Percentiles rank a stretch among this genome's conserved stretches.
phyloP scores from a whole-genome alignment of 2,888 invertebrate genomes.

The Noctua pronuba region DNA sequence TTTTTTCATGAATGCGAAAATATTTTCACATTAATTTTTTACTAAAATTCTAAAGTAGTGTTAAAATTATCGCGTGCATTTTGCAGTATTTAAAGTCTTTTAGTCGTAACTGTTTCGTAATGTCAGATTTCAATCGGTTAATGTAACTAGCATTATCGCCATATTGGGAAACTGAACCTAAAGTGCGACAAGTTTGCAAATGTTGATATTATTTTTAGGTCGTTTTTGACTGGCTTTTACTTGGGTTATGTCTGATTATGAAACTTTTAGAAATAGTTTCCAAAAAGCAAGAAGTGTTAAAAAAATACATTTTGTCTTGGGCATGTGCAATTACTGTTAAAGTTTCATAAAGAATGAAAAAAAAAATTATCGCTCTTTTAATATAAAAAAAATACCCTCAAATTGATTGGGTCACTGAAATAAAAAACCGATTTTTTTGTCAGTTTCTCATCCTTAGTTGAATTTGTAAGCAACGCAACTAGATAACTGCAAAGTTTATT shows the following conservation, averaged over 20 bases:
- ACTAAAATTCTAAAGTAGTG: background rate
- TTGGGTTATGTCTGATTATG: background rate
- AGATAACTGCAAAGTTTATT: background rate
- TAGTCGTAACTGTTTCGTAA: constrained; percentile 16
- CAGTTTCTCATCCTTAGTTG: background rate
- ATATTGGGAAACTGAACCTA: constrained; percentile 10
- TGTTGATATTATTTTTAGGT: constrained; percentile 8
- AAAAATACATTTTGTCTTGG: background rate
- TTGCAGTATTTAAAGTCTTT: constrained; percentile 2
- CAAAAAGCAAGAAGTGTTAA: background rate
- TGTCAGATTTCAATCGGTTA: constrained; percentile 25
- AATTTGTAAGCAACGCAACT: background rate
- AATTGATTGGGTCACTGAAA: background rate
- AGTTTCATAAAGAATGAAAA: background rate
- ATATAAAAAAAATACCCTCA: background rate
- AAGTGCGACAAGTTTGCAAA: constrained; percentile 16
- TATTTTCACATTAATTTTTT: background rate
- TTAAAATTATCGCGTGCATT: background rate
- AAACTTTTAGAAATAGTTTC: background rate
- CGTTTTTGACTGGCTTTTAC: background rate
- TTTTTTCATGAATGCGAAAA: constrained; percentile 29
- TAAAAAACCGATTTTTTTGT: background rate
- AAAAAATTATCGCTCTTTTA: too few species aligned
- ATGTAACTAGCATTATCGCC: constrained; percentile 27
- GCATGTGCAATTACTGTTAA: background rate